Evolutionary conservation across 2,113 vertebrate species (phyloP), one percentile per base, ranked within the genome.

Genomic region (Dipodomys stephensi): DNA sequence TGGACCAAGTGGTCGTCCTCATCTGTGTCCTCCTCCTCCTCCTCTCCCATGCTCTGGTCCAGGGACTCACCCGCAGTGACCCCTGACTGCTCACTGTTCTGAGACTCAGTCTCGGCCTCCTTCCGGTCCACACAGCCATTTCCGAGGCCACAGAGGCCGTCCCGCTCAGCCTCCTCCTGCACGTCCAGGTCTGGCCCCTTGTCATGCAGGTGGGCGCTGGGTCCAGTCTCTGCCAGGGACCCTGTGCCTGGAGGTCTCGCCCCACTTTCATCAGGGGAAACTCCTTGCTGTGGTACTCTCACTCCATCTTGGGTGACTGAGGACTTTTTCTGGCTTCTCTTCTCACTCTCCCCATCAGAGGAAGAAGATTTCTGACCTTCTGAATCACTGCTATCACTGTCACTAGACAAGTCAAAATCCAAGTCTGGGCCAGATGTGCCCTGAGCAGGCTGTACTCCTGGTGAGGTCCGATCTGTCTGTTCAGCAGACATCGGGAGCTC

Each of bases 81-180:
- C 2, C 99, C 99, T 2, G 99, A 99, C 80, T 99, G 99, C 85
- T 99, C 99, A 16, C 99, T 99, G 83, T 99, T 99, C 98, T 99
- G 99, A 4, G 99, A 99, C 92, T 99, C 99, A 0, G 99, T 99
- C 97, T 99, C 99, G 0, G 99, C 98, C 96, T 99, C 99, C 80
- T 98, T 99, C 93, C 97, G 98, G 92, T 99, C 99, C 0, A 97
- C 86, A 88, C 98, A 99, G 44, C 99, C 99, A 13, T 99, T 99
- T 23, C 98, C 99, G 28, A 99, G 97, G 77, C 99, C 99, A 2
- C 96, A 97, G 53, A 98, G 98, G 64, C 98, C 96, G 82, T 98
- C 98, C 44, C 95, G 97, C 73, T 98, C 98, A 1, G 94, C 92
- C 77, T 98, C 98, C 62, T 98, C 98, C 74, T 96, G 98, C 6